phyloP scores from a whole-genome alignment of 2,113 vertebrate genomes.

The Craseonycteris thonglongyai region DNA sequence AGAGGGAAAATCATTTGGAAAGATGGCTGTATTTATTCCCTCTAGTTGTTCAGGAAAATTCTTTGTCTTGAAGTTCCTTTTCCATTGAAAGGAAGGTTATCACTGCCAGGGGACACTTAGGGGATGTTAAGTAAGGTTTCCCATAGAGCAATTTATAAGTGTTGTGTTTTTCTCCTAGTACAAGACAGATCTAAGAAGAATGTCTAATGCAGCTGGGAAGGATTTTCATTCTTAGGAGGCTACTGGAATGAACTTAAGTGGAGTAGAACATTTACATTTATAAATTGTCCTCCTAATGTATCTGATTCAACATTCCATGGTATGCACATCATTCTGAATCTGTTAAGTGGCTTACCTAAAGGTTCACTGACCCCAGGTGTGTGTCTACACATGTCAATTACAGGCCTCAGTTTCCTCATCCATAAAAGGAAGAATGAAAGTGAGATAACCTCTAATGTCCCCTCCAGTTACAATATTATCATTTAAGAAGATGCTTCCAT shows the following conservation, averaged over 20 bases:
- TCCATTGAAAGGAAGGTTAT: neutral
- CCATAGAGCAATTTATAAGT: constrained; percentile 41
- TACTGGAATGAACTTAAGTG: neutral
- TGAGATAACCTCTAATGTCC: neutral
- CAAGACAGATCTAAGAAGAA: constrained; percentile 59
- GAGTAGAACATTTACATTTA: neutral
- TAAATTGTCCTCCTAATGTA: neutral
- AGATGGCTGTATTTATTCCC: neutral
- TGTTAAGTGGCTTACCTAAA: neutral
- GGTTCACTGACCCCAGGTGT: neutral
- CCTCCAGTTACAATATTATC: neutral
- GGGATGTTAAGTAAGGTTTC: constrained; percentile 45
- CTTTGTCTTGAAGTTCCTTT: constrained; percentile 44
- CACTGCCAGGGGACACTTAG: constrained; percentile 57
- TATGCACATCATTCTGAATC: neutral
- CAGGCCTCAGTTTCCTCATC: neutral
- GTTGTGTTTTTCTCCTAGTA: constrained; percentile 25
- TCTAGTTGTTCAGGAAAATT: neutral
- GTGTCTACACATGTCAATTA: neutral
- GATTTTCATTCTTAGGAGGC: neutral
- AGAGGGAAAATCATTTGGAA: neutral
- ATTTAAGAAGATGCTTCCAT: neutral
- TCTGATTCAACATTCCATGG: neutral
- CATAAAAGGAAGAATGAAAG: neutral
- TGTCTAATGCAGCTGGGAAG: constrained; percentile 26